These are phyloP conservation scores for Pocillopora grandis DNA, from an alignment of 92 coral and sea anemone species.

Conservation along the genomic window DNA sequence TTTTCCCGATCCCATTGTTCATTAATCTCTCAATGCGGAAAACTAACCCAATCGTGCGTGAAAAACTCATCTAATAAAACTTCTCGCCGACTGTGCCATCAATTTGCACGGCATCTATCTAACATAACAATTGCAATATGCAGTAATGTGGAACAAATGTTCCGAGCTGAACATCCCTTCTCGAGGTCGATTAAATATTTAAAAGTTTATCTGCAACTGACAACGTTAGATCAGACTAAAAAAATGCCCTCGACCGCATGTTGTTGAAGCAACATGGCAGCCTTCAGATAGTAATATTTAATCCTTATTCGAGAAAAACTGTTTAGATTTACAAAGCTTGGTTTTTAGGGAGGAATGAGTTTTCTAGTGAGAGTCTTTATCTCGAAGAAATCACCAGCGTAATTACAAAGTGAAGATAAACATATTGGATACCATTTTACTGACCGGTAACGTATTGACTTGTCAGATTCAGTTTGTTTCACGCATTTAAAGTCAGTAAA, in stretches of 20 bases:
- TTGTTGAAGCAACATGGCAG: slow-evolving; percentile 30
- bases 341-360: background rate
- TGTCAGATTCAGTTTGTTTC: background rate
- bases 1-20: background rate
- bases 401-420: background rate
- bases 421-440: too few relatives aligned
- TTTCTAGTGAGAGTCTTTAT: background rate
- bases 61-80: background rate
- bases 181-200: slow-evolving; percentile 24
- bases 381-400: background rate
- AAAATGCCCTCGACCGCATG: slow-evolving; percentile 34
- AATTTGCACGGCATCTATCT: background rate
- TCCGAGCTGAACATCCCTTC: background rate
- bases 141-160: slow-evolving; percentile 6
- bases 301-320: background rate
- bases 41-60: slow-evolving; percentile 29
- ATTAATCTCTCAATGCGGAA: slow-evolving; percentile 9
- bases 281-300: slow-evolving; percentile 18
- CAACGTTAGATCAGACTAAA: slow-evolving; percentile 38
- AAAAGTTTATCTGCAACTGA: background rate
- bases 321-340: background rate
- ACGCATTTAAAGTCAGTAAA: background rate
- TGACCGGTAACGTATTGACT: slow-evolving; percentile 15
- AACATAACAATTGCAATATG: slow-evolving; percentile 10
- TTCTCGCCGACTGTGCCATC: background rate